Evolutionary conservation across 2,113 vertebrate genomes (phyloP), one percentile per base, ranked within the genome.

Genomic region (Hiodon tergisus): DNA sequence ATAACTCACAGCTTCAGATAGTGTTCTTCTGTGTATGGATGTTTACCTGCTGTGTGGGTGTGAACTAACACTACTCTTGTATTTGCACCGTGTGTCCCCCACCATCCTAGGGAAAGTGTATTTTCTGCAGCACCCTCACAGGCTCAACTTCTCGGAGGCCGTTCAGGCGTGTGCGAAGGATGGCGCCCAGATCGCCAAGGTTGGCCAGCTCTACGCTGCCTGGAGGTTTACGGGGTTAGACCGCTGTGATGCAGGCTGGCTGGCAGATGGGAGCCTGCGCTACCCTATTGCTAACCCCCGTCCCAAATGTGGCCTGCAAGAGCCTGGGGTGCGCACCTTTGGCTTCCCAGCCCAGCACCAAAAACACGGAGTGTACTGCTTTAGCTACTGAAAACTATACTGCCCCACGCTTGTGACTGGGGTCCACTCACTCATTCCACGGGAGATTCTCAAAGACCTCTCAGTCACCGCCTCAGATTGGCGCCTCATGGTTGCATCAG

Each of bases 201-300:
- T 97, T 80, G 96, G 96, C 47, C 95, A 98, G 70, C 88, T 99
- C 54, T 96, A 94, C 10, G 90, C 93, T 0, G 94, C 94, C 4
- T 98, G 97, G 95, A 94, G 89, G 81, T 91, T 96, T 81, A 75
- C 17, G 8, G 91, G 89, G 51, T 77, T 98, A 81, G 94, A 98
- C 78, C 92, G 85, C 75, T 98, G 97, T 0, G 86, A 89, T 0
- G 94, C 94, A 0, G 96, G 97, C 73, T 98, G 96, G 97, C 78
- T 98, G 87, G 93, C 93, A 0, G 97, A 97, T 0, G 93, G 93
- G 70, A 97, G 97, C 0, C 85, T 92, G 59, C 94, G 94, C 78
- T 98, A 98, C 84, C 93, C 97, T 1, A 92, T 98, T 4, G 50
- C 69, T 50, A 91, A 83, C 0, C 85, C 93, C 1, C 90, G 93